Percentiles rank a stretch among this genome's conserved stretches.
Evolutionary conservation across 2,113 vertebrate genomes (phyloP).

Genomic region (Xiphophorus hellerii): DNA sequence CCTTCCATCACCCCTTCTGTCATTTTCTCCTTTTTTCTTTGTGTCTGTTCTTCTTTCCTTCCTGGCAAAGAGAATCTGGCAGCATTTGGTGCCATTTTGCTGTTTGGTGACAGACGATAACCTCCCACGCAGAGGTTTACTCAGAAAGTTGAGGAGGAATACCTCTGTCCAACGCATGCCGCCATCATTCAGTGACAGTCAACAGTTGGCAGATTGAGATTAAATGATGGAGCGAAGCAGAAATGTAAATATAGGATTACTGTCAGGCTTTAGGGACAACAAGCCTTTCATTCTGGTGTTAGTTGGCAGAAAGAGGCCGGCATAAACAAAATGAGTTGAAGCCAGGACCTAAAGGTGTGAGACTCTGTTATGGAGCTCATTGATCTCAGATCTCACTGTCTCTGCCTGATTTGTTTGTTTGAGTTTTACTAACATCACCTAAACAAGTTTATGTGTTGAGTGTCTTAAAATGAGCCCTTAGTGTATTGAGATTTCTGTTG

Average conservation of each 20-base stretch:
- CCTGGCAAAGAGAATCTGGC: slow-evolving; percentile 15
- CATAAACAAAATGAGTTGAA: slow-evolving; percentile 17
- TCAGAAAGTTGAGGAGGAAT: slow-evolving; percentile 28
- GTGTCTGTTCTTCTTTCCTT: too few relatives aligned
- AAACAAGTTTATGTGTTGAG: not conserved
- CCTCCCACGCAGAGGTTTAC: slow-evolving; percentile 48
- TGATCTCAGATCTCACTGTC: not conserved
- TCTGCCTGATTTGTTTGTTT: not conserved
- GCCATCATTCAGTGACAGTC: slow-evolving; percentile 40
- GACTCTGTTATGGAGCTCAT: not conserved
- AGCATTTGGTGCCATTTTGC: slow-evolving; percentile 37
- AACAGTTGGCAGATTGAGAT: slow-evolving; percentile 39
- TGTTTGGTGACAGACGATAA: slow-evolving; percentile 47
- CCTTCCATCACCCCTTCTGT: slow-evolving; percentile 3
- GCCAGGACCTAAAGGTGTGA: slow-evolving; percentile 10
- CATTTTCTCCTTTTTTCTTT: too few relatives aligned
- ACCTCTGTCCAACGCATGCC: slow-evolving; percentile 23
- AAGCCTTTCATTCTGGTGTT: slow-evolving; percentile 25
- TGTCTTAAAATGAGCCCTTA: too few relatives aligned
- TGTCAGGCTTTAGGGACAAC: slow-evolving; percentile 14
- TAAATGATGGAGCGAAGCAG: slow-evolving; percentile 24
- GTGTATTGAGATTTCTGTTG: not conserved
- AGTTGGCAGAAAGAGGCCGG: slow-evolving; percentile 38
- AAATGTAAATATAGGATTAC: slow-evolving; percentile 52
- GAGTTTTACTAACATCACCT: not conserved